phyloP scores from a whole-genome alignment of 2,797 vertebrate genomes.

The Neomorphus geoffroyi region DNA sequence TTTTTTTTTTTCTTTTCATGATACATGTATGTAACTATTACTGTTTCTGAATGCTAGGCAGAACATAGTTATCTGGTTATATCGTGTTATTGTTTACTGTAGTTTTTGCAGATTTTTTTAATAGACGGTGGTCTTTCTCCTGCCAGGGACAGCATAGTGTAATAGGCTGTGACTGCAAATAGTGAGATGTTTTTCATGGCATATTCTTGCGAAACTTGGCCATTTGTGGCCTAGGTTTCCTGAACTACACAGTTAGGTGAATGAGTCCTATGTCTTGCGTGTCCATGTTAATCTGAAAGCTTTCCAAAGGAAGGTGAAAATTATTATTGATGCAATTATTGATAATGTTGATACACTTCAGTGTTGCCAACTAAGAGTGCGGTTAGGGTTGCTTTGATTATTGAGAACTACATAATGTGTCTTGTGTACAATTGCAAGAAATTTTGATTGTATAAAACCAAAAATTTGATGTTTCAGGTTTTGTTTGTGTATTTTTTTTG shows the following conservation, averaged over 20 bases:
- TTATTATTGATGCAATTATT: background rate
- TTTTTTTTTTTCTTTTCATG: background rate
- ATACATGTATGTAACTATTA: background rate
- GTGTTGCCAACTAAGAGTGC: background rate
- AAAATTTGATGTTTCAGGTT: background rate
- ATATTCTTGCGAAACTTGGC: background rate
- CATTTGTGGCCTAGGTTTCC: background rate
- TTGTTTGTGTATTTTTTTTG: too few species aligned
- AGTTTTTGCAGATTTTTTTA: background rate
- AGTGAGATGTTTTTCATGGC: background rate
- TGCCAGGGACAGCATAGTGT: background rate
- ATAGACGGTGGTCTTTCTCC: background rate
- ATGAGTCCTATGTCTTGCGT: background rate
- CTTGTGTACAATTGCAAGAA: background rate
- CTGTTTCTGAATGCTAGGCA: background rate
- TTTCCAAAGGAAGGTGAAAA: background rate
- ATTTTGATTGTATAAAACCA: background rate
- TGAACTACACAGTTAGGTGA: background rate
- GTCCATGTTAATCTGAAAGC: background rate
- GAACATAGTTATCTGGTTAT: background rate
- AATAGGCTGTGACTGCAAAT: background rate
- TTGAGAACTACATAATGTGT: background rate
- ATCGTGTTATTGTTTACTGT: background rate
- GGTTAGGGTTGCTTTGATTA: background rate
- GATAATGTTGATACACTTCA: background rate